phyloP scores from a whole-genome alignment of 1,140 invertebrate genomes.

The Meloidogyne floridensis region DNA sequence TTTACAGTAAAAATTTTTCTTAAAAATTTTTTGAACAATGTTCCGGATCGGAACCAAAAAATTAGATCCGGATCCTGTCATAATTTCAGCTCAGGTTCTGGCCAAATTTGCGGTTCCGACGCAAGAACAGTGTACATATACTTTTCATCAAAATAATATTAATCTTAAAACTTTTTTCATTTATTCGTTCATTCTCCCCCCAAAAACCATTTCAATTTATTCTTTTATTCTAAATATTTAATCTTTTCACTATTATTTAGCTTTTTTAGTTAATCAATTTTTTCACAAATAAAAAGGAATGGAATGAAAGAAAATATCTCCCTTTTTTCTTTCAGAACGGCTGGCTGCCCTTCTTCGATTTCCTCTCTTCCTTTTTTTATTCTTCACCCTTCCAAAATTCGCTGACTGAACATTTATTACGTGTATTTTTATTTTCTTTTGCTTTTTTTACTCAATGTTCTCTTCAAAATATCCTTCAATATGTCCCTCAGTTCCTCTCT shows the following conservation, averaged over 20 bases:
- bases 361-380: conserved; percentile 13
- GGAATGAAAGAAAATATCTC: conserved; percentile 6
- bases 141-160: too few relatives aligned
- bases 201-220: neutral
- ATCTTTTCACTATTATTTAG: neutral
- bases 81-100: too few relatives aligned
- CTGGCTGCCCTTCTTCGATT: neutral
- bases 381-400: neutral
- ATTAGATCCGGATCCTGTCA: too few relatives aligned
- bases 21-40: too few relatives aligned
- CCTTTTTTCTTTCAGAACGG: neutral
- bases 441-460: conserved; percentile 10
- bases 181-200: neutral
- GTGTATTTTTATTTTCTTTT: neutral
- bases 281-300: neutral
- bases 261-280: neutral
- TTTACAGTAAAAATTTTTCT: too few relatives aligned
- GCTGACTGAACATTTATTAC: neutral
- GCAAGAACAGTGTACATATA: too few relatives aligned
- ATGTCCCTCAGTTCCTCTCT: neutral
- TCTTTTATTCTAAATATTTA: neutral
- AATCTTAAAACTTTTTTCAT: neutral
- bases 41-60: too few relatives aligned
- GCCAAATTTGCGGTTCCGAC: too few relatives aligned
- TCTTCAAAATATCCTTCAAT: neutral